Conservation (phyloP, 1,140 invertebrate species). For the Hermetia illucens region DNA sequence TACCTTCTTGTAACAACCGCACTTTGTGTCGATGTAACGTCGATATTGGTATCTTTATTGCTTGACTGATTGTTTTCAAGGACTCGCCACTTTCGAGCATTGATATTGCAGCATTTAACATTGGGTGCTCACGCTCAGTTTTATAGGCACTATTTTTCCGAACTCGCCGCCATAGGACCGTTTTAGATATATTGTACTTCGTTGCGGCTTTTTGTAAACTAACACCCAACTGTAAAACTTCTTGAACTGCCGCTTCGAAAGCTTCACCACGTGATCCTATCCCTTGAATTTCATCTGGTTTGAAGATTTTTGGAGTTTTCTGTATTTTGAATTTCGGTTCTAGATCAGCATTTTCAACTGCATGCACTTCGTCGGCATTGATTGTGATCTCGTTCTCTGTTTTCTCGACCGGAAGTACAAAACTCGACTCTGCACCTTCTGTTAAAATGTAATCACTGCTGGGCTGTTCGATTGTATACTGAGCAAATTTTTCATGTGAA, state of each 20-base stretch:
- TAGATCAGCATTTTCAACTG: too few relatives aligned
- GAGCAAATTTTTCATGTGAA: neutral
- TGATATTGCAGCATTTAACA: constrained; percentile 35
- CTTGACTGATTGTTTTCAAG: constrained; percentile 37
- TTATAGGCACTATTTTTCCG: constrained; percentile 35
- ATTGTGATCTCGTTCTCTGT: too few relatives aligned
- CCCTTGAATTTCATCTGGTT: constrained; percentile 1
- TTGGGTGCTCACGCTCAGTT: constrained; percentile 33
- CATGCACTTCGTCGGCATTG: constrained; percentile 14
- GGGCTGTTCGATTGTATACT: neutral
- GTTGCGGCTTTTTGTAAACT: constrained; percentile 39
- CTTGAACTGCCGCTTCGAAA: constrained; percentile 26
- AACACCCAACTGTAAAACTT: constrained; percentile 24
- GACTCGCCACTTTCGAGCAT: constrained; percentile 39
- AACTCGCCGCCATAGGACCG: constrained; percentile 42
- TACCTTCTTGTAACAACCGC: constrained; percentile 36
- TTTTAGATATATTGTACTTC: constrained; percentile 42
- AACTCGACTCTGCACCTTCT: neutral
- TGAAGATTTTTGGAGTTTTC: neutral
- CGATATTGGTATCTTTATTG: constrained; percentile 40
- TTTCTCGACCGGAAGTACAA: neutral
- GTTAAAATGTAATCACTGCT: neutral
- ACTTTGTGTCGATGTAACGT: constrained; percentile 43
- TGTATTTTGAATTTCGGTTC: constrained; percentile 10
- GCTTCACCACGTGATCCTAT: constrained; percentile 29